phyloP scores from a whole-genome alignment of 2,113 vertebrate species.

The Leptosomus discolor region DNA sequence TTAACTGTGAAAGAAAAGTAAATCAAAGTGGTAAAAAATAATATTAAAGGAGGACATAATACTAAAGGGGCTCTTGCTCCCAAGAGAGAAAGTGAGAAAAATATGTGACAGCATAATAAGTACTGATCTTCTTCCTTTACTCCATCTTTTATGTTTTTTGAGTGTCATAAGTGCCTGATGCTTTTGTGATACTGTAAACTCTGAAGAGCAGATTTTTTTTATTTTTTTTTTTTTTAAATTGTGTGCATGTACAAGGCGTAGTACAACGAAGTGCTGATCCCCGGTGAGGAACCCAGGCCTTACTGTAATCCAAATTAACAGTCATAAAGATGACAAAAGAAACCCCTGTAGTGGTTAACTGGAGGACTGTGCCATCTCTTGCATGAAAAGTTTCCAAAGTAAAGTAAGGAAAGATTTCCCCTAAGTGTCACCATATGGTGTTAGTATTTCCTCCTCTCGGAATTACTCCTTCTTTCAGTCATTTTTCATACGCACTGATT shows the following conservation, averaged over 20 bases:
- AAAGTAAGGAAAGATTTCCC: neutral
- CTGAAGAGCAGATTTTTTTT: neutral
- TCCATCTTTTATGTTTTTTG: neutral
- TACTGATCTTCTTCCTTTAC: neutral
- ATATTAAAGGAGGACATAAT: neutral
- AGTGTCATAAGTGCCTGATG: neutral
- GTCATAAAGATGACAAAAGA: slow-evolving; percentile 10
- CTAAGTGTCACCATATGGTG: neutral
- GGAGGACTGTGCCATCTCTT: neutral
- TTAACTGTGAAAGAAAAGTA: neutral
- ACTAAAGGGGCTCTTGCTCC: neutral
- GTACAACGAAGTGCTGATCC: neutral
- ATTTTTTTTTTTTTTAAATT: neutral
- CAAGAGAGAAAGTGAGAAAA: neutral
- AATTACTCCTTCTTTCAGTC: neutral
- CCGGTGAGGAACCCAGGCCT: neutral
- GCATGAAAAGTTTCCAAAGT: neutral
- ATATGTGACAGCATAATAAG: neutral
- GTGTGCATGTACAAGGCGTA: neutral
- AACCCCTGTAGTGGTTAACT: neutral
- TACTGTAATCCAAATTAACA: neutral
- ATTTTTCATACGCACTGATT: neutral
- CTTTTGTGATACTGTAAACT: neutral
- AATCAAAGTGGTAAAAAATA: neutral
- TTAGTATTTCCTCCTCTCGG: neutral